These are phyloP conservation scores for Rynchops niger DNA, from an alignment of 2,113 vertebrate species.

Conservation along the genomic window DNA sequence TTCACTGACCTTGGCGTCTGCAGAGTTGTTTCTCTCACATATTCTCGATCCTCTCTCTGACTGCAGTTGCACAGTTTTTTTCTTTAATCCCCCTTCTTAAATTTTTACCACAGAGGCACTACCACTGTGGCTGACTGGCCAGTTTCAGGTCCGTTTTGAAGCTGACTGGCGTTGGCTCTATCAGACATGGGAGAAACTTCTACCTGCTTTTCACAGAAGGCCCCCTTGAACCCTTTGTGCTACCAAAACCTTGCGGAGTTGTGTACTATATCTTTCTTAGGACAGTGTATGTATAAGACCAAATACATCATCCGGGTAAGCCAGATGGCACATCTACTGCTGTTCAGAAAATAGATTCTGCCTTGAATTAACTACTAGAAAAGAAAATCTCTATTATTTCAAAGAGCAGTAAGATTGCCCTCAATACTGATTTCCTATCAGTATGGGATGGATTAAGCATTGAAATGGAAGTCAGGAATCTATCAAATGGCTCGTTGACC, in stretches of 20 bases:
- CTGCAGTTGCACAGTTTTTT: neutral
- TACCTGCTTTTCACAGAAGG: neutral
- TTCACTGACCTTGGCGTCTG: neutral
- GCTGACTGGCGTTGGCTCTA: neutral
- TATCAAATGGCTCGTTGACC: neutral
- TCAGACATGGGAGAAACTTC: neutral
- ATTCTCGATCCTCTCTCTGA: neutral
- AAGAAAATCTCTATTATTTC: neutral
- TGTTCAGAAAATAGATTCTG: neutral
- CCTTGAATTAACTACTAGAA: neutral
- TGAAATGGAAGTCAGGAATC: neutral
- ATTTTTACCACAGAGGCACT: neutral
- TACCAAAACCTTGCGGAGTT: neutral
- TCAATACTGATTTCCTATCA: neutral
- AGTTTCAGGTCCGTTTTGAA: neutral
- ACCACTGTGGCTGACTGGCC: neutral
- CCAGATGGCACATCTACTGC: neutral
- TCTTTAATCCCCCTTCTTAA: neutral
- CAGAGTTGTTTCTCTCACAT: neutral
- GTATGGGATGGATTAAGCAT: neutral
- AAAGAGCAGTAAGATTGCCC: neutral
- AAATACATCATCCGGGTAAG: neutral
- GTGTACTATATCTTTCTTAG: neutral
- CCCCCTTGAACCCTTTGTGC: neutral
- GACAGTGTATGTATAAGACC: neutral